Percentiles rank a stretch among this genome's conserved stretches.
Conservation (phyloP, 2,888 invertebrate genomes). For the Eulithis prunata region DNA sequence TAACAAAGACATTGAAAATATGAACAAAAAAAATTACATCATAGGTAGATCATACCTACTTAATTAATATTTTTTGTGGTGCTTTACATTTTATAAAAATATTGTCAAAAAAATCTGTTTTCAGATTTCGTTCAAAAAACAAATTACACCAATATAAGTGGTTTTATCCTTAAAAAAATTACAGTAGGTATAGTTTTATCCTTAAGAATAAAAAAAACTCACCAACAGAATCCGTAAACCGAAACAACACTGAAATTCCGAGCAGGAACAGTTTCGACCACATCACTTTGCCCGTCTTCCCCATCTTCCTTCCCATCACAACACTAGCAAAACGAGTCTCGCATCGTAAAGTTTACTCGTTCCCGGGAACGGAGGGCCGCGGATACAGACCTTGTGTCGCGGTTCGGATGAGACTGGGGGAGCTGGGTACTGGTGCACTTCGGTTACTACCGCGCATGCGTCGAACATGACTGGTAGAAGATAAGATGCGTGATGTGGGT, state of each 20-base stretch:
- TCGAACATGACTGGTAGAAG: neutral
- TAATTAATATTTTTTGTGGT: too few relatives aligned
- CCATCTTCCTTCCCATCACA: conserved; percentile 17
- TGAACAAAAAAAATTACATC: too few relatives aligned
- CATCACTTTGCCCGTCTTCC: conserved; percentile 63
- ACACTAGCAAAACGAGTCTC: conserved; percentile 27
- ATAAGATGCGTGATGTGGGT: neutral
- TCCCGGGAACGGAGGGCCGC: conserved; percentile 6
- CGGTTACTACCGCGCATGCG: conserved; percentile 34
- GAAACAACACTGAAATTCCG: conserved; percentile 77
- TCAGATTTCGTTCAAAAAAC: too few relatives aligned
- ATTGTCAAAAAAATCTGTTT: too few relatives aligned
- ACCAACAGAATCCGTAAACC: conserved; percentile 76
- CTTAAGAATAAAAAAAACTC: conserved; percentile 52
- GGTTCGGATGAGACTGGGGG: conserved; percentile 30
- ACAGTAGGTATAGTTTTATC: neutral
- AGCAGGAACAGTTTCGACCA: conserved; percentile 64
- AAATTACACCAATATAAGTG: too few relatives aligned
- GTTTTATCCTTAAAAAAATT: neutral
- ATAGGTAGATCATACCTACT: too few relatives aligned
- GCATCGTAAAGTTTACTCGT: conserved; percentile 34
- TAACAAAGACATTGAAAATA: too few relatives aligned
- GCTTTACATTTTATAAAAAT: too few relatives aligned
- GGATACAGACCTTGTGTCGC: conserved; percentile 15
- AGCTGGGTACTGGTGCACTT: conserved; percentile 1